A percentile compares a stretch with the other conserved stretches of the same genome.
Evolutionary conservation across 1,140 invertebrate genomes (phyloP).

Genomic region (Ceratosolen fusciceps): DNA sequence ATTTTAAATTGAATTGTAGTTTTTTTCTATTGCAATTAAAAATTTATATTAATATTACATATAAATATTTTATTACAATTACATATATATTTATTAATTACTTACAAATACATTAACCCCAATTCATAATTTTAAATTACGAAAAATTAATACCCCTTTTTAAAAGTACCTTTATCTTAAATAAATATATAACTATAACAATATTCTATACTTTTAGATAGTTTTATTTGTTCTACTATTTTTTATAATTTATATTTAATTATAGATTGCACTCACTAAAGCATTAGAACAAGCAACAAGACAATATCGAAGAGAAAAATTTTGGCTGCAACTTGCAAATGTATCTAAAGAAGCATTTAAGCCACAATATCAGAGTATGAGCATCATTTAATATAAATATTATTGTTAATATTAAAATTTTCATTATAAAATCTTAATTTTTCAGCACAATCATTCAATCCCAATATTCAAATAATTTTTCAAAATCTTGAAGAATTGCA

Average conservation of each 20-base stretch:
- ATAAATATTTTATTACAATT: too few species aligned
- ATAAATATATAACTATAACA: too few species aligned
- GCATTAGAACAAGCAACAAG: conserved; percentile 47
- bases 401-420: not conserved
- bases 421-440: not conserved
- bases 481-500: conserved; percentile 34
- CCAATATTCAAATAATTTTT: conserved; percentile 44
- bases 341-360: conserved; percentile 12
- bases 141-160: too few species aligned
- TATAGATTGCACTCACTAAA: conserved; percentile 45
- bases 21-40: too few species aligned
- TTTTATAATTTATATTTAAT: conserved; percentile 7
- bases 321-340: conserved; percentile 22
- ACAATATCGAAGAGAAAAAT: conserved; percentile 40
- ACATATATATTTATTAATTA: too few species aligned
- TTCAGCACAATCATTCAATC: conserved; percentile 24
- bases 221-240: not conserved
- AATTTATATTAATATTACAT: too few species aligned
- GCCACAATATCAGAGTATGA: conserved; percentile 29
- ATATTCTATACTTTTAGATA: not conserved
- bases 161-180: too few species aligned
- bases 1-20: too few species aligned
- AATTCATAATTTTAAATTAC: too few species aligned
- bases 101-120: too few species aligned
- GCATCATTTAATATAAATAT: not conserved